phyloP scores from a whole-genome alignment of 23 tunicate species.

The Corella eumyota region DNA sequence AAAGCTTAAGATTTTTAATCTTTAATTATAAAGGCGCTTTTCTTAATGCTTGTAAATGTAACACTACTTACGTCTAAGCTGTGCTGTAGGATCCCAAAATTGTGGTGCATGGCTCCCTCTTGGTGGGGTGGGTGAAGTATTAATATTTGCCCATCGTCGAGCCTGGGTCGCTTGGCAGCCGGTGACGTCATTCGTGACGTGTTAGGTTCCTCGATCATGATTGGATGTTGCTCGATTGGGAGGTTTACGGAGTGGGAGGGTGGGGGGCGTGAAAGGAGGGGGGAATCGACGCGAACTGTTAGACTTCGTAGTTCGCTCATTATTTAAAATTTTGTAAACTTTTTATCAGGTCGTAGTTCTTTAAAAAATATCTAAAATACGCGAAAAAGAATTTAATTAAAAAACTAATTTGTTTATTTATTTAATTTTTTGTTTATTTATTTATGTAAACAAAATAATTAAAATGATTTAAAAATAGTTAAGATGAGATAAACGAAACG shows the following conservation, averaged over 20 bases:
- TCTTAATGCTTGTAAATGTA: no score
- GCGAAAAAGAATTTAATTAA: no score
- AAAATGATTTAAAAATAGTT: no score
- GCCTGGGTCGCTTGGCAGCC: slow-evolving; percentile 28
- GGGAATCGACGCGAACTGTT: slow-evolving; percentile 49
- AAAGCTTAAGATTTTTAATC: no score
- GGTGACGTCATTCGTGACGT: slow-evolving; percentile 24
- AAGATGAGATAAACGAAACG: no score
- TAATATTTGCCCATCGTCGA: slow-evolving; percentile 21
- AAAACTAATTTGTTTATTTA: no score
- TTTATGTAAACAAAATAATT: no score
- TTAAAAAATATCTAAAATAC: no score
- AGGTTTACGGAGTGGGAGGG: slow-evolving; percentile 40
- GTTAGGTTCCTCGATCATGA: slow-evolving; percentile 26
- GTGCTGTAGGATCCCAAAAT: slow-evolving; percentile 43
- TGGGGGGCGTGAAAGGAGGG: slow-evolving; percentile 37
- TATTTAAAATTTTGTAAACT: background rate
- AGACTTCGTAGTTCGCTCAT: slow-evolving; percentile 42
- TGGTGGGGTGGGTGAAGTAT: slow-evolving; percentile 4
- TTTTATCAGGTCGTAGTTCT: no score
- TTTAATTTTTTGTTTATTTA: no score
- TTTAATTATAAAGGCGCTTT: no score
- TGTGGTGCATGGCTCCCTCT: slow-evolving; percentile 6
- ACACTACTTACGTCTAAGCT: slow-evolving; percentile 36
- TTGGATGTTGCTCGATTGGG: slow-evolving; percentile 16